Evolutionary conservation across 2,888 invertebrate species (phyloP).

Genomic region (Portevinia maculata): DNA sequence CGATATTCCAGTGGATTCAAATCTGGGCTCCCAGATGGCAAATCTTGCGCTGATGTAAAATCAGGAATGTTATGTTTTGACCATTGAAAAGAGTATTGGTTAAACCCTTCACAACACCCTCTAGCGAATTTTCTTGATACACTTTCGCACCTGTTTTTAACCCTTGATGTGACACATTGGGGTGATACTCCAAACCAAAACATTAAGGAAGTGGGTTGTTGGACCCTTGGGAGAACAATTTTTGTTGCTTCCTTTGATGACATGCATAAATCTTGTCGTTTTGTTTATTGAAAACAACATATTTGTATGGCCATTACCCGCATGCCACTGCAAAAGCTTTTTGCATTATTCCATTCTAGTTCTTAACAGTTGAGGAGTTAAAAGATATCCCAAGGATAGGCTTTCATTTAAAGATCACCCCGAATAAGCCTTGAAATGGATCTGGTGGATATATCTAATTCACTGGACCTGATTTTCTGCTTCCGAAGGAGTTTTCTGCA

Average conservation of each 20-base stretch:
- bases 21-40: too few species aligned
- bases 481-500: slow-evolving; percentile 30
- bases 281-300: not conserved
- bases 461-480: slow-evolving; percentile 38
- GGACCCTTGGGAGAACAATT: not conserved
- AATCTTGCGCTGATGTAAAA: too few species aligned
- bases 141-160: not conserved
- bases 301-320: not conserved
- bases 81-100: not conserved
- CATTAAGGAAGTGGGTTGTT: not conserved
- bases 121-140: not conserved
- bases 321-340: not conserved
- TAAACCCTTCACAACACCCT: not conserved
- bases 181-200: not conserved
- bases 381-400: not conserved
- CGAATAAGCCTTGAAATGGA: too few species aligned
- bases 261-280: not conserved
- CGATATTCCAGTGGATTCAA: too few species aligned
- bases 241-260: not conserved
- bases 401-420: not conserved
- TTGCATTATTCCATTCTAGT: not conserved
- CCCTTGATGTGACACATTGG: not conserved
- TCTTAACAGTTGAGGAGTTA: not conserved
- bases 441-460: too few species aligned
- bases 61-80: too few species aligned